Conservation (phyloP, 2,888 invertebrate species). For the Protophormia terraenovae region DNA sequence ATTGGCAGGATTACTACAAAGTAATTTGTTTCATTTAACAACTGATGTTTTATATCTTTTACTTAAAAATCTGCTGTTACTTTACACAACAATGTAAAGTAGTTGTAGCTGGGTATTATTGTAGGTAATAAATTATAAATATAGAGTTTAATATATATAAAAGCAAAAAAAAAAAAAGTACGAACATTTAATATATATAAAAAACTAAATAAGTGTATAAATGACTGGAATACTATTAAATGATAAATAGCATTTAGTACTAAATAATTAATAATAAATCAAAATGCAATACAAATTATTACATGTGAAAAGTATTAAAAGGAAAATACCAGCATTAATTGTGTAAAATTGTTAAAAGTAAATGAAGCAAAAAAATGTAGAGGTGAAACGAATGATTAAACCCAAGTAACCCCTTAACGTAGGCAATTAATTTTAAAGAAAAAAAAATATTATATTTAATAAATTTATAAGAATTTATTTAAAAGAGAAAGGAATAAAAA, state of each 20-base stretch:
- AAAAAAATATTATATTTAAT: neutral
- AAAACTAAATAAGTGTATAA: neutral
- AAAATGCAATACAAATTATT: neutral
- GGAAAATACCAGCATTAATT: neutral
- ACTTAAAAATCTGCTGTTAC: neutral
- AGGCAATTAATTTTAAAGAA: neutral
- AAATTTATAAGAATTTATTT: neutral
- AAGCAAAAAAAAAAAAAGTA: neutral
- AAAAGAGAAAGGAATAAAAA: too few species aligned
- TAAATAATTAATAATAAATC: slow-evolving; percentile 37
- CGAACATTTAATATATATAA: neutral
- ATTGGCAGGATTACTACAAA: slow-evolving; percentile 10
- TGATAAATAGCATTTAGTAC: neutral
- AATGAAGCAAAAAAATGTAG: neutral
- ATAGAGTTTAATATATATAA: neutral
- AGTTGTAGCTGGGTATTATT: neutral
- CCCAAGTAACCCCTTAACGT: slow-evolving; percentile 3
- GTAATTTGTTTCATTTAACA: slow-evolving; percentile 9
- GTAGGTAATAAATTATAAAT: neutral
- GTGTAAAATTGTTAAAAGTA: neutral
- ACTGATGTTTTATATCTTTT: neutral
- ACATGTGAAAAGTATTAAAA: neutral
- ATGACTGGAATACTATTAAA: neutral
- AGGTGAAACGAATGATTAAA: slow-evolving; percentile 18
- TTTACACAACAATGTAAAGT: neutral